Percentiles rank a stretch among this genome's conserved stretches.
phyloP scores from a whole-genome alignment of 2,797 vertebrate species.

The Lateolabrax maculatus region DNA sequence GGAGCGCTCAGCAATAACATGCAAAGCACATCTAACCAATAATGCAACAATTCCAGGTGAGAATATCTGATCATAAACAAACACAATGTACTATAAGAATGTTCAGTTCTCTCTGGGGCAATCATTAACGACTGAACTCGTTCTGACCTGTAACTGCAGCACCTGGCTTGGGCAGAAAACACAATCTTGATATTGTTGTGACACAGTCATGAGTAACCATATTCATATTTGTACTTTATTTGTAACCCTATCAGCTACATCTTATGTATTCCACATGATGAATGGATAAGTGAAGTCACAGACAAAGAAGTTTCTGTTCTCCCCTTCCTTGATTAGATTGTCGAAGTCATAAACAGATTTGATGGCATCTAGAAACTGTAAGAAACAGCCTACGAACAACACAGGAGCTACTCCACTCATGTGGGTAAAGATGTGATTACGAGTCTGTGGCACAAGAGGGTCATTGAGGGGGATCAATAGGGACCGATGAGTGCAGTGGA shows the following conservation, averaged over 20 bases:
- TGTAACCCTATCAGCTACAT: neutral
- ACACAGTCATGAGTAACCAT: neutral
- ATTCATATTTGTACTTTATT: neutral
- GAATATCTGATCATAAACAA: slow-evolving; percentile 25
- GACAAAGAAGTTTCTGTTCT: neutral
- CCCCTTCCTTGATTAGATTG: slow-evolving; percentile 2
- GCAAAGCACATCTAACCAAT: slow-evolving; percentile 31
- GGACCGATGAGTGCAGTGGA: slow-evolving; percentile 54
- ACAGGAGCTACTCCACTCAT: slow-evolving; percentile 33
- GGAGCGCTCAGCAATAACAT: slow-evolving; percentile 14
- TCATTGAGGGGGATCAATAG: slow-evolving; percentile 66
- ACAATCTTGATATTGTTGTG: neutral
- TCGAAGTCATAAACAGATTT: slow-evolving; percentile 23
- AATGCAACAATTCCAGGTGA: slow-evolving; percentile 26
- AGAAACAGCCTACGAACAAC: neutral
- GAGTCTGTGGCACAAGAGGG: slow-evolving; percentile 43
- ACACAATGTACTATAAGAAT: slow-evolving; percentile 7
- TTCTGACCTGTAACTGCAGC: neutral
- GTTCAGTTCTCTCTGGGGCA: neutral
- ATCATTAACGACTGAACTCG: neutral
- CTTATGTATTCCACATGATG: slow-evolving; percentile 9
- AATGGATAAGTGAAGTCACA: slow-evolving; percentile 16
- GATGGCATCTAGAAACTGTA: slow-evolving; percentile 20
- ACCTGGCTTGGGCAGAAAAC: neutral
- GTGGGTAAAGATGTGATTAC: slow-evolving; percentile 57